Base-by-base conservation (phyloP, 2,797 vertebrate species). In the Schizothorax lantsangensis region DNA sequence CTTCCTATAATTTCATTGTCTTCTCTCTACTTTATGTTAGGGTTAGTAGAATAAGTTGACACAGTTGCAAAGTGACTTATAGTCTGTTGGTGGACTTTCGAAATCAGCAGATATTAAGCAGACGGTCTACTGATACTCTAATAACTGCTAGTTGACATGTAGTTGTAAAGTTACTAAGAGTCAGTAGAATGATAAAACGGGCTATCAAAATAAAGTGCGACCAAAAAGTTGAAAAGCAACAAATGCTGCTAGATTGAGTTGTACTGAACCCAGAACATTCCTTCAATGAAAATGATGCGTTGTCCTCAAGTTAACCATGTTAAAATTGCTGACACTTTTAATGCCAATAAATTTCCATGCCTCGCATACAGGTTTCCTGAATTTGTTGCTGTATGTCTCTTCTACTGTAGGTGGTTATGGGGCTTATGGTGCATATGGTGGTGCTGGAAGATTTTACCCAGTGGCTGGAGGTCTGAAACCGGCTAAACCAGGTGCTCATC, bases 371-470 rank as follows among this genome's bases (percentile, higher is more conserved):
- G 10, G 74, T 66, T 81, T 75, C 38, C 23, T 66, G 47, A 84
- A 72, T 59, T 3, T 64, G 10, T 38, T 54, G 69, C 57, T 87
- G 23, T 68, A 81, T 64, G 30, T 81, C 86, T 36, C 30, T 81
- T 12, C 15, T 47, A 47, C 43, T 64, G 52, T 68, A 95, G 95
- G 88, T 88, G 94, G 91, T 62, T 96, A 93, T 84, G 95, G 94
- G 11, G 83, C 36, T 40, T 91, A 91, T 64, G 87, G 87, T 8
- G 93, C 91, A 83, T 95, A 94, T 57, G 94, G 88, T 40, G 90
- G 93, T 33, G 93, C 62, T 45, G 92, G 92, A 3, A 19, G 92
- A 26, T 92, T 93, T 83, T 93, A 89, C 88, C 94, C 92, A 87
- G 93, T 88, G 88, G 90, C 90, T 86, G 96, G 91, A 91, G 89